A percentile compares a stretch with the other conserved stretches of the same genome.
These are phyloP conservation scores for Lasioglossum leucozonium DNA, from an alignment of 2,888 invertebrate genomes.

Conservation along the genomic window DNA sequence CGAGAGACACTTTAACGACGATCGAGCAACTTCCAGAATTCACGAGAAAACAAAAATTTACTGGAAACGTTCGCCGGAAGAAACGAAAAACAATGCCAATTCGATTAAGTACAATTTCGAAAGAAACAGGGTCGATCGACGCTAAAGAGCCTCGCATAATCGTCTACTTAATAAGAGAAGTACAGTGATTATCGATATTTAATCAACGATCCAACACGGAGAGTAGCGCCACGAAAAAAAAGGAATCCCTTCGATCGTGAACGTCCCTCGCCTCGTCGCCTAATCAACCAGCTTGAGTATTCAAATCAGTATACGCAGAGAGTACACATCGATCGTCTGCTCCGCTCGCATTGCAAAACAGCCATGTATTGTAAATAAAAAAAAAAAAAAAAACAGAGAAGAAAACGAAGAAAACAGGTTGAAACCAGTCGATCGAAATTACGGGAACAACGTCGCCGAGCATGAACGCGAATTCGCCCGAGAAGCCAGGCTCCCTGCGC, in stretches of 20 bases:
- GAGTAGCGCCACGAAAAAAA: conserved; percentile 52
- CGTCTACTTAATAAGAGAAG: conserved; percentile 66
- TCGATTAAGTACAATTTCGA: conserved; percentile 11
- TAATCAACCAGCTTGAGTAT: conserved; percentile 9
- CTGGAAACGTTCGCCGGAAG: background rate
- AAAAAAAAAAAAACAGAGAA: no score
- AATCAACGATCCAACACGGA: conserved; percentile 64
- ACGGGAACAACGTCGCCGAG: background rate
- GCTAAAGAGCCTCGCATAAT: conserved; percentile 32
- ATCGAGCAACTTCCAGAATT: conserved; percentile 41
- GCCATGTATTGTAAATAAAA: background rate
- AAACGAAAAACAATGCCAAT: background rate
- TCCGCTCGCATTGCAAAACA: background rate
- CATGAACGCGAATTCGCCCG: conserved; percentile 10
- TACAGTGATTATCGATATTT: conserved; percentile 67
- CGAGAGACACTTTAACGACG: conserved; percentile 41
- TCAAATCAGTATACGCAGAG: background rate
- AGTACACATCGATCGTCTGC: background rate
- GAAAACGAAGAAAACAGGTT: background rate
- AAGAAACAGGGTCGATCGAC: conserved; percentile 39
- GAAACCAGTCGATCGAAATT: background rate
- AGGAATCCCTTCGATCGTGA: conserved; percentile 18
- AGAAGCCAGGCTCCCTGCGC: conserved; percentile 21
- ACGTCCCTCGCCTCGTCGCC: background rate
- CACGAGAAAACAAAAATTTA: background rate